Base-by-base conservation (phyloP, 2,797 vertebrate genomes). In the Euphonia xanthogaster region DNA sequence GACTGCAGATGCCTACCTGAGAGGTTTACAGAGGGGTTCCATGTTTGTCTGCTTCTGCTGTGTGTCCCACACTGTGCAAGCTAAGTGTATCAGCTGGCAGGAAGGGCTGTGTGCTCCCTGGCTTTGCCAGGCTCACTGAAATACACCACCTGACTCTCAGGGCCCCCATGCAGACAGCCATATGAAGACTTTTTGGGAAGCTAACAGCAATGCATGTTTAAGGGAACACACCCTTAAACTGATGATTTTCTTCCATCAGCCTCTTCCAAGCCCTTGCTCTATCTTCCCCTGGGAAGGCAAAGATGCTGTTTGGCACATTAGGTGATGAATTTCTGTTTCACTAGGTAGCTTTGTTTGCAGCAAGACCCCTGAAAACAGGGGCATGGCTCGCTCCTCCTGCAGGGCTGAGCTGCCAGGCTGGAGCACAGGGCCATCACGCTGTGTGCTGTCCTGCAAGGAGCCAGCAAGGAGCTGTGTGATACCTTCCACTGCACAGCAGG, bases 1-100 rank as follows among this genome's bases (percentile, higher is more conserved):
- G 54, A 53, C 68, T 33, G 3, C 30, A n/a, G 78, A 53, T 94
- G 86, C 87, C 81, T 75, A 82, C 82, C 86, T 88, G 92, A 88
- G 83, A 78, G 89, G 86, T 91, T 94, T 89, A 95, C 48, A 39
- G 51, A 75, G 79, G 24, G 55, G 62, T 89, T 91, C 84, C 77
- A 45, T 8, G 54, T 74, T 89, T 66, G 2, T 58, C 66, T 88
- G 72, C 62, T 51, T 77, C 67, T 75, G 35, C 65, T 70, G 66
- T 1, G 18, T 6, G 10, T 40, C 58, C 44, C 67, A 31, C 9
- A 21, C 53, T 25, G 72, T 10, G 12, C 66, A 77, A 58, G 77
- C 24, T 33, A 76, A 74, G 68, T 78, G 85, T 65, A 81, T 62
- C 81, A 75, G 79, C 72, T 44, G n/a, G n/a, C 33, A 88, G 33